Evolutionary conservation across 2,888 invertebrate species (phyloP), one percentile per base, ranked within the genome.

Genomic region (Cerastoderma edule): DNA sequence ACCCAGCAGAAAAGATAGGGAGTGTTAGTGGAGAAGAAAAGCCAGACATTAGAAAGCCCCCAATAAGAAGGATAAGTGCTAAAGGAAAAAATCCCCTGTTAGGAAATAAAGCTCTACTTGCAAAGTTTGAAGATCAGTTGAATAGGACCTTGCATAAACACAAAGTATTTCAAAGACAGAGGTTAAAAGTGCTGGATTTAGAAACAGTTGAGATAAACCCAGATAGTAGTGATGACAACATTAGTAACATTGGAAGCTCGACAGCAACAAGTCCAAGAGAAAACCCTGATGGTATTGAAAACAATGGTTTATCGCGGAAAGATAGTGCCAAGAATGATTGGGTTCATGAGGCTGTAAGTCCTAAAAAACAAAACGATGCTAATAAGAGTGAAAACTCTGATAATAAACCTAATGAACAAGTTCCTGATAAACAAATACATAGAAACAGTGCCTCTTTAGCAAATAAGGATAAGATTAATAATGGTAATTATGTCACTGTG

Each of bases 81-180:
- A 76, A 71, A 64, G 78, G 82, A 66, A 60, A n/a, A n/a, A 80
- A 79, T 56, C 86, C 85, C 65, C 73, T 89, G 22, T 83, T 89
- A 53, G 82, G 85, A 32, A 88, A 88, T 74, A 88, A 88, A 72
- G 84, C 83, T 13, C 71, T 89, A 48, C 60, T 88, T 16, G 87
- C 83, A 56, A 80, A 76, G 64, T 78, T 89, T 22, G 89, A 89
- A 72, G 85, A 80, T 57, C 89, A 89, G 73, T 72, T 89, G 39
- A 84, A 84, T 60, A 78, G 76, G 70, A 85, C 86, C 24, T 67
- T 85, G 28, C 78, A 84, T 66, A 82, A 72, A 72, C 78, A 79
- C 60, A 80, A 70, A 77, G 76, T 82, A 33, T 85, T 70, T 70
- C 81, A 78, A 70, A 81, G 70, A 56, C 78, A 72, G 67, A 75